Conservation (phyloP, 23 tunicate species). For the Styela plicata region DNA sequence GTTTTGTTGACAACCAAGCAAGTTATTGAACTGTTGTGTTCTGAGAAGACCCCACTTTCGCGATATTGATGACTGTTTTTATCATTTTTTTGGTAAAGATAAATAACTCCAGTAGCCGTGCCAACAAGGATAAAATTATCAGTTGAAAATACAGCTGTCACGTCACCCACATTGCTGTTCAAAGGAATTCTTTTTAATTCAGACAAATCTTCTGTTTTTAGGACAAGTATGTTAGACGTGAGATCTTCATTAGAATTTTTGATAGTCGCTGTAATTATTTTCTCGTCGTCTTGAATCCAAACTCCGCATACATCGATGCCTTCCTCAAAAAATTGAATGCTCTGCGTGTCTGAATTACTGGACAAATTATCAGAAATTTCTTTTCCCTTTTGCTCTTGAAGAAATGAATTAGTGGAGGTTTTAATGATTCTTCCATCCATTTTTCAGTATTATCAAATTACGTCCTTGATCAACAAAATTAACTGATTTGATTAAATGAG, state of each 20-base stretch:
- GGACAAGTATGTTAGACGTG: neutral
- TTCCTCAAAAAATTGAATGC: neutral
- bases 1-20: conserved; percentile 26
- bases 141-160: neutral
- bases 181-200: neutral
- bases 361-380: neutral
- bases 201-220: neutral
- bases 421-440: neutral
- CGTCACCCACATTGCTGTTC: neutral
- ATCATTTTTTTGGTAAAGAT: neutral
- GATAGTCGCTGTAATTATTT: neutral
- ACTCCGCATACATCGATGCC: neutral
- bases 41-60: neutral
- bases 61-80: neutral
- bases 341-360: neutral
- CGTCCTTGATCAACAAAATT: neutral
- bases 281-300: neutral
- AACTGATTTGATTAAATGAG: neutral
- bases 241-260: neutral
- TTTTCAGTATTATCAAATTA: neutral
- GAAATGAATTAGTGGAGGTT: neutral
- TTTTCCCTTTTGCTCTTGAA: too few relatives aligned
- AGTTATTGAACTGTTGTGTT: conserved; percentile 42
- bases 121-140: neutral
- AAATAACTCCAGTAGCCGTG: neutral